Evolutionary conservation across 2,113 vertebrate species (phyloP).

Genomic region (Peromyscus californicus): DNA sequence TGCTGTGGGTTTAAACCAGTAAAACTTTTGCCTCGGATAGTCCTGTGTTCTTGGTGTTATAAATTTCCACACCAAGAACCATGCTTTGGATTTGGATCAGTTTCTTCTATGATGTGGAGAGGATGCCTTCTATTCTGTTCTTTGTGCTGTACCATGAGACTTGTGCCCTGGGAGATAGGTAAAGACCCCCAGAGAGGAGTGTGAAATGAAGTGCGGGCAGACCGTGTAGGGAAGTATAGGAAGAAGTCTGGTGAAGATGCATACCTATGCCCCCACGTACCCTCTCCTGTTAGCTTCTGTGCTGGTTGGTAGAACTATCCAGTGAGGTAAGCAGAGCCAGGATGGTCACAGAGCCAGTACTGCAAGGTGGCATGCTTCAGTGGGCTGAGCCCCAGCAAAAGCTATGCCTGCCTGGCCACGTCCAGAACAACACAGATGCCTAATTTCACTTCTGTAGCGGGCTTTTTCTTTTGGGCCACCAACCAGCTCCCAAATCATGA

Average conservation of each 20-base stretch:
- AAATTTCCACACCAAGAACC: background rate
- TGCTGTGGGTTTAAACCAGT: background rate
- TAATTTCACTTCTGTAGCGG: background rate
- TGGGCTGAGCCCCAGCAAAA: background rate
- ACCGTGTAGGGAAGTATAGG: background rate
- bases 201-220: background rate
- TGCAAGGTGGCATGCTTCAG: background rate
- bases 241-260: background rate
- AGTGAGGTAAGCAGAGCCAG: background rate
- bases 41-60: background rate
- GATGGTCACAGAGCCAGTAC: background rate
- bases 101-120: background rate
- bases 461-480: too few species aligned
- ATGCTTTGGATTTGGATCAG: background rate
- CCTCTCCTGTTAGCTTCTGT: background rate
- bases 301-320: background rate
- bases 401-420: background rate
- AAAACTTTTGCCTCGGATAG: background rate
- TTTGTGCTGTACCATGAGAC: background rate
- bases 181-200: background rate
- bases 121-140: background rate
- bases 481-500: too few species aligned
- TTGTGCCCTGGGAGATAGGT: background rate
- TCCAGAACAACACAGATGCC: background rate
- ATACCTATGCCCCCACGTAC: fast-evolving